These are phyloP conservation scores for Drosophila nr. perissopoda DNA, from an alignment of 2,888 invertebrate genomes.

Conservation along the genomic window DNA sequence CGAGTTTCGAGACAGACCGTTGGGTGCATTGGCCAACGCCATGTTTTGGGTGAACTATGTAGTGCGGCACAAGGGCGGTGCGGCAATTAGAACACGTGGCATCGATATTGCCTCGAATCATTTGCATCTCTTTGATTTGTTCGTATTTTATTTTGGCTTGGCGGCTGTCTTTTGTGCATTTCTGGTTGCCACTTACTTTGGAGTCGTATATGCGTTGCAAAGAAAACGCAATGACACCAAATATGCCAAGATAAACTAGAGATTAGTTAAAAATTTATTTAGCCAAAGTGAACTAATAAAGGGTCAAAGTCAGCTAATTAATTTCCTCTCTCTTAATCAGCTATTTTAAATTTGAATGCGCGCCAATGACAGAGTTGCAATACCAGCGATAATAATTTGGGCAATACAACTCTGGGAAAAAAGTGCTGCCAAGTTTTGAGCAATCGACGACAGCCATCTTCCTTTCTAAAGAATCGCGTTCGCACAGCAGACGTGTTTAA, in stretches of 20 bases:
- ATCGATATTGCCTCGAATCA: conserved; percentile 80
- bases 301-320: background rate
- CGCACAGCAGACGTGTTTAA: conserved; percentile 84
- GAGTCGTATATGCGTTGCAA: conserved; percentile 42
- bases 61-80: conserved; percentile 82
- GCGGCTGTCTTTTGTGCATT: conserved; percentile 42
- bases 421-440: conserved; percentile 54
- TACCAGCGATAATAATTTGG: conserved; percentile 3
- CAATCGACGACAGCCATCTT: conserved; percentile 78
- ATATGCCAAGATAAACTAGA: conserved; percentile 70
- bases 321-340: background rate
- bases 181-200: conserved; percentile 53
- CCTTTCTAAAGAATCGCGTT: conserved; percentile 83
- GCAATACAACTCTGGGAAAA: conserved; percentile 42
- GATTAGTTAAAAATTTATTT: background rate
- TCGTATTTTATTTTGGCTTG: conserved; percentile 83
- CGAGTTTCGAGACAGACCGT: conserved; percentile 83
- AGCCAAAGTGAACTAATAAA: conserved; percentile 35
- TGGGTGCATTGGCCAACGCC: conserved; percentile 83
- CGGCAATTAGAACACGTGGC: conserved; percentile 79
- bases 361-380: conserved; percentile 39
- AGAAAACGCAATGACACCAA: conserved; percentile 65
- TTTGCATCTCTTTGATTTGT: conserved; percentile 83
- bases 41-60: conserved; percentile 85
- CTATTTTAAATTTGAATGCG: conserved; percentile 21